A percentile compares a stretch with the other conserved stretches of the same genome.
These are phyloP conservation scores for Columba livia DNA, from an alignment of 2,113 vertebrate species.

Conservation along the genomic window DNA sequence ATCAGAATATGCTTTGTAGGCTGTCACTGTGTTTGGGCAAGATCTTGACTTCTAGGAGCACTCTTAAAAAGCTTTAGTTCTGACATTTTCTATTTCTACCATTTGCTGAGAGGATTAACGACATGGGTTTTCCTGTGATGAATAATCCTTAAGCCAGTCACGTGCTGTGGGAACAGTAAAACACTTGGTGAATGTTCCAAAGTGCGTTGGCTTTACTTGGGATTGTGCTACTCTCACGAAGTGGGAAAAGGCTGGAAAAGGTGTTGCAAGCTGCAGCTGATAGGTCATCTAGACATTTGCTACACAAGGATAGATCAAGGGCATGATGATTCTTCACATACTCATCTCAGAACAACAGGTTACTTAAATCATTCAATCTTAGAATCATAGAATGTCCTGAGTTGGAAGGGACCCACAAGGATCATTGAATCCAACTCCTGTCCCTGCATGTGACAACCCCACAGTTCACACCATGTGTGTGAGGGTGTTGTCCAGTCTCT, in stretches of 20 bases:
- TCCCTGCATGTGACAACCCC: too few relatives aligned
- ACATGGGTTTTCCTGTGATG: background rate
- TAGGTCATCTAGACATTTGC: background rate
- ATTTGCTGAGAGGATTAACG: background rate
- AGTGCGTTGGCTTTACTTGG: background rate
- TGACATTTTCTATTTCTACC: background rate
- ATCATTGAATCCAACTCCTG: too few relatives aligned
- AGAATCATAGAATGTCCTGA: too few relatives aligned
- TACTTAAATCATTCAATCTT: background rate
- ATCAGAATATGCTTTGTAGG: background rate
- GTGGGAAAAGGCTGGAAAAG: background rate
- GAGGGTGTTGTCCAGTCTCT: too few relatives aligned
- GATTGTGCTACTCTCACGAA: background rate
- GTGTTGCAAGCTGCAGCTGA: background rate
- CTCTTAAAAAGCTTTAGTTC: background rate
- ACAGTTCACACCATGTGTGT: too few relatives aligned
- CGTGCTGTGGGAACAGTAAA: background rate
- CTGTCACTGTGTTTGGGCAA: background rate
- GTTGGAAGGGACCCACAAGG: too few relatives aligned
- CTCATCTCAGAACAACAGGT: background rate
- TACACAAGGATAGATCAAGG: background rate
- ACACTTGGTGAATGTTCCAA: background rate
- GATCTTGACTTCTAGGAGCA: background rate
- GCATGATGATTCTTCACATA: background rate
- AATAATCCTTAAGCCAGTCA: background rate